These are phyloP conservation scores for Phoenicopterus ruber DNA, from an alignment of 2,113 vertebrate species.

Conservation along the genomic window DNA sequence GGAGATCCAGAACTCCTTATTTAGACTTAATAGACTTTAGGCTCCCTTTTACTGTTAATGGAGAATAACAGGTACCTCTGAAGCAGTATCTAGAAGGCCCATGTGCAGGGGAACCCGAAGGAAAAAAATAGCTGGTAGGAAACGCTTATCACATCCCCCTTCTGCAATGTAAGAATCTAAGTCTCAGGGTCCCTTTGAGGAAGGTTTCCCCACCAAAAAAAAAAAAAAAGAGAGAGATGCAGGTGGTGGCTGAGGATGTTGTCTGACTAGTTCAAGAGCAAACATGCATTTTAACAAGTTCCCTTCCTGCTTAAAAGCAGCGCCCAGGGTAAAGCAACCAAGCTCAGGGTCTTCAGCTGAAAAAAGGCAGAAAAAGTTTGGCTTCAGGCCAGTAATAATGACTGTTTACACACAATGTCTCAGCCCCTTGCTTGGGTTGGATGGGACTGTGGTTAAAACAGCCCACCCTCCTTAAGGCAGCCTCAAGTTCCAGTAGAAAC, in stretches of 20 bases:
- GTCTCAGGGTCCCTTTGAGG: neutral
- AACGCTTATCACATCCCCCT: neutral
- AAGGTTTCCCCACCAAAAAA: neutral
- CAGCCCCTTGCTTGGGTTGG: neutral
- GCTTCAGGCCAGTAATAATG: neutral
- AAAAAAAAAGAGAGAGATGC: neutral
- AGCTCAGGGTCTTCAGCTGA: neutral
- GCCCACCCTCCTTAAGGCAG: neutral
- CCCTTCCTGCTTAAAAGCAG: neutral
- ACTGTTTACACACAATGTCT: neutral
- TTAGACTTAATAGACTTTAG: neutral
- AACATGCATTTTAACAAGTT: neutral
- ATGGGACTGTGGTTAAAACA: neutral
- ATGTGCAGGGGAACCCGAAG: fast-evolving
- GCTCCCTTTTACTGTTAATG: neutral
- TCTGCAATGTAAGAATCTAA: neutral
- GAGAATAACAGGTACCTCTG: neutral
- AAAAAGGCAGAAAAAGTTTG: neutral
- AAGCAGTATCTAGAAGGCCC: neutral
- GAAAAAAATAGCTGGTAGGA: neutral
- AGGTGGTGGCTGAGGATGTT: neutral
- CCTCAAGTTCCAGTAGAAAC: neutral
- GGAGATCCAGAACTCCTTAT: neutral
- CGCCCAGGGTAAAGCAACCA: neutral
- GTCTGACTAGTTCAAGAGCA: neutral